Evolutionary conservation across 2,888 invertebrate genomes (phyloP).

Genomic region (Epistrophe eligans): DNA sequence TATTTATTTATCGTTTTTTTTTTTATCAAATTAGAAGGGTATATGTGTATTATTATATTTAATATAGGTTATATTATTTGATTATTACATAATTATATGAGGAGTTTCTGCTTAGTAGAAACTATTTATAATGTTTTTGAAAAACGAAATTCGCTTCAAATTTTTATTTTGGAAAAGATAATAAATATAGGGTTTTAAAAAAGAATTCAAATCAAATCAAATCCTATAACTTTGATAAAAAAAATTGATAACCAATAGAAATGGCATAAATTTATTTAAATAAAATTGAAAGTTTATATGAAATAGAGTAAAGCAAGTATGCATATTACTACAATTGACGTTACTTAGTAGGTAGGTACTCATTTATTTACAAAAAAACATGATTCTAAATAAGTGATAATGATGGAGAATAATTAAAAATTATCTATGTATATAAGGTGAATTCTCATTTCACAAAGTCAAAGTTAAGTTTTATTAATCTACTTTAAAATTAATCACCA

Average conservation of each 20-base stretch:
- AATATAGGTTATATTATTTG: conserved; percentile 36
- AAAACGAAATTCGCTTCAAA: conserved; percentile 15
- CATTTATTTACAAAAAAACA: conserved; percentile 3
- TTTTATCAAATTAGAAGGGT: conserved; percentile 54
- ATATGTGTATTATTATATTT: conserved; percentile 40
- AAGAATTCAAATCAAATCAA: conserved; percentile 23
- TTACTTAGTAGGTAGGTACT: conserved; percentile 35
- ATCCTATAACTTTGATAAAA: background rate
- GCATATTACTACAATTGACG: conserved; percentile 14
- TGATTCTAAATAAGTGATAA: background rate
- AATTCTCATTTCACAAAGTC: no score
- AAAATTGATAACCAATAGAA: background rate
- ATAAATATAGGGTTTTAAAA: conserved; percentile 12
- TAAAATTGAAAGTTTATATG: background rate
- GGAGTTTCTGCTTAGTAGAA: conserved; percentile 66
- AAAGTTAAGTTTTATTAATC: no score
- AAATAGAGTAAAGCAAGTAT: background rate
- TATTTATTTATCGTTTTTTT: conserved; percentile 2
- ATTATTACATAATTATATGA: conserved; percentile 24
- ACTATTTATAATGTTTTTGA: conserved; percentile 28
- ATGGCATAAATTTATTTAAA: background rate
- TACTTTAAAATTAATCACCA: no score
- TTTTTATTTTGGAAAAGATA: conserved; percentile 33
- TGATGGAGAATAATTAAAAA: background rate
- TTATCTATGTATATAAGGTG: no score